Conservation (phyloP, 2,113 vertebrate genomes). For the Tapirus terrestris region DNA sequence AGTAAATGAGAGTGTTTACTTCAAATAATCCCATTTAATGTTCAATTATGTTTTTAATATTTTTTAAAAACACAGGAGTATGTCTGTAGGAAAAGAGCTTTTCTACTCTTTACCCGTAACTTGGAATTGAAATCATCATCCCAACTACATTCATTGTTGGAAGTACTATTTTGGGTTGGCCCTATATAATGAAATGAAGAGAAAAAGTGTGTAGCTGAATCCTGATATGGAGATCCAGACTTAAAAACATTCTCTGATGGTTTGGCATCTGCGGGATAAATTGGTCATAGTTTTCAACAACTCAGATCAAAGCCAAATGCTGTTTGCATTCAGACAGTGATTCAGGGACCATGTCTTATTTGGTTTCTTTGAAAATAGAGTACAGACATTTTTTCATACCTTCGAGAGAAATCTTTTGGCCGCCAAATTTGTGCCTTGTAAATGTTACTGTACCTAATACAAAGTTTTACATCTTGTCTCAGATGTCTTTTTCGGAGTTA, state of each 20-base stretch:
- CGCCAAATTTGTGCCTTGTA: constrained; percentile 64
- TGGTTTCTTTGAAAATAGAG: constrained; percentile 80
- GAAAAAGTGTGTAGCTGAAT: constrained; percentile 58
- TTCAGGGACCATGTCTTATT: constrained; percentile 81
- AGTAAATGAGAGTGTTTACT: constrained; percentile 72
- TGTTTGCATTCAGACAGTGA: constrained; percentile 82
- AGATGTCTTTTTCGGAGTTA: constrained; percentile 57
- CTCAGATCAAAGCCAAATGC: constrained; percentile 81
- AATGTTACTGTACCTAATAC: constrained; percentile 69
- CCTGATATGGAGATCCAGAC: constrained; percentile 70
- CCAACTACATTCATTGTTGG: constrained; percentile 43
- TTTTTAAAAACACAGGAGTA: constrained; percentile 51
- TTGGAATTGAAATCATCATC: constrained; percentile 60
- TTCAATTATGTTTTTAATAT: constrained; percentile 61
- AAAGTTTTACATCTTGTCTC: constrained; percentile 68
- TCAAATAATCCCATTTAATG: constrained; percentile 67
- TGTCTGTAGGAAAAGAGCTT: constrained; percentile 70
- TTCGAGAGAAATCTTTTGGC: constrained; percentile 75
- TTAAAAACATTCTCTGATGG: constrained; percentile 77
- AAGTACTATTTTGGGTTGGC: constrained; percentile 66
- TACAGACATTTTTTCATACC: constrained; percentile 81
- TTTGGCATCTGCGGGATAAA: constrained; percentile 63
- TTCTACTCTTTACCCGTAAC: constrained; percentile 47
- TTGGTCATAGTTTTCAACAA: constrained; percentile 80
- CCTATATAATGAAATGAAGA: constrained; percentile 59